These are phyloP conservation scores for Conops quadrifasciatus DNA, from an alignment of 2,888 invertebrate genomes.

Conservation along the genomic window DNA sequence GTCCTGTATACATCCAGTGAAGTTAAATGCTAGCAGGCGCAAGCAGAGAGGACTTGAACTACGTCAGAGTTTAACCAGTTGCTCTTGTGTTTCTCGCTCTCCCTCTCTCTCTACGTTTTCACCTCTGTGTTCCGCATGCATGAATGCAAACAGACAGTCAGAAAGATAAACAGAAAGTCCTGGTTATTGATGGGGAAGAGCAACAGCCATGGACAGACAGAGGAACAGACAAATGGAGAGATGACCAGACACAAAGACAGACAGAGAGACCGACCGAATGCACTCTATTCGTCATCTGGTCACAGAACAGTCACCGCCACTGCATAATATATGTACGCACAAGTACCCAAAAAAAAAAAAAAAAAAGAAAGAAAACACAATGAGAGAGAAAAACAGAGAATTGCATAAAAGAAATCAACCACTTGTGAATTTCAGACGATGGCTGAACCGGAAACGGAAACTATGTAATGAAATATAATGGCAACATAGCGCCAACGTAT, in stretches of 20 bases:
- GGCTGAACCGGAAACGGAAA: conserved; percentile 25
- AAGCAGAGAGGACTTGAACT: background rate
- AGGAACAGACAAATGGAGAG: background rate
- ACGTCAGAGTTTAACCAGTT: background rate
- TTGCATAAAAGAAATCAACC: conserved; percentile 9
- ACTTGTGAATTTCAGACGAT: conserved; percentile 23
- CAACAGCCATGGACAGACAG: background rate
- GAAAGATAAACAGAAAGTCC: background rate
- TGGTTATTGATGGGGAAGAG: background rate
- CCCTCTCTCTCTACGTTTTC: too few relatives aligned
- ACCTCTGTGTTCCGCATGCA: background rate
- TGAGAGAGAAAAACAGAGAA: background rate
- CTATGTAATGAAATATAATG: conserved; percentile 26
- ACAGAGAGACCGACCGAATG: conserved; percentile 16
- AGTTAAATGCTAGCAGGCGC: background rate
- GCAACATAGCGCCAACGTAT: too few relatives aligned
- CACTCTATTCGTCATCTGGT: background rate
- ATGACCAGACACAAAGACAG: background rate
- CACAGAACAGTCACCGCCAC: background rate
- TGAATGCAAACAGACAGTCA: background rate
- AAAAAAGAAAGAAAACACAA: background rate
- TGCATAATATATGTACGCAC: conserved; percentile 7
- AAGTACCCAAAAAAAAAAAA: conserved; percentile 1
- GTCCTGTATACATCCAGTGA: conserved; percentile 8
- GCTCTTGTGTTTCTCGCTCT: background rate